phyloP scores from a whole-genome alignment of 2,888 invertebrate genomes.

The Netelia virgata region DNA sequence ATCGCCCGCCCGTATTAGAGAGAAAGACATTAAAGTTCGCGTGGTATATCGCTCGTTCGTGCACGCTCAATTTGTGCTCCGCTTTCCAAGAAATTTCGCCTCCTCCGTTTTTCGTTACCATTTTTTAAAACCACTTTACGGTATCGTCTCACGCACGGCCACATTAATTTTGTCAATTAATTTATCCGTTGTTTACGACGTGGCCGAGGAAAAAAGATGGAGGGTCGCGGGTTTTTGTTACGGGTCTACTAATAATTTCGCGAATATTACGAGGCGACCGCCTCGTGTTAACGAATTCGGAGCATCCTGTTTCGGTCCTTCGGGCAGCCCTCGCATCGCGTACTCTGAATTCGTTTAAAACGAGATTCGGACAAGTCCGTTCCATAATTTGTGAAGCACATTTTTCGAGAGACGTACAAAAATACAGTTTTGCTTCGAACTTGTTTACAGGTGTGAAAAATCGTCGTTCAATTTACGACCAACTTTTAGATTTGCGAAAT shows the following conservation, averaged over 20 bases:
- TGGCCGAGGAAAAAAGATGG: neutral
- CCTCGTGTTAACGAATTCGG: constrained; percentile 38
- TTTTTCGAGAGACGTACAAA: neutral
- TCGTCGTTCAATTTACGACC: neutral
- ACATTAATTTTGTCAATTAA: constrained; percentile 61
- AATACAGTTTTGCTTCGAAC: neutral
- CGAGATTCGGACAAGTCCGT: neutral
- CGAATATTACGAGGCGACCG: constrained; percentile 36
- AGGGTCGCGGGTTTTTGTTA: neutral
- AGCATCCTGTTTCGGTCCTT: neutral
- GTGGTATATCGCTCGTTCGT: neutral
- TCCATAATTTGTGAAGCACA: constrained; percentile 19
- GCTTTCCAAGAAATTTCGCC: constrained; percentile 43
- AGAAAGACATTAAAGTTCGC: constrained; percentile 47
- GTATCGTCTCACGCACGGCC: constrained; percentile 57
- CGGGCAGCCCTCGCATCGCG: constrained; percentile 8
- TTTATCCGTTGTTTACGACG: constrained; percentile 44
- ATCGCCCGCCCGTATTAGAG: constrained; percentile 49
- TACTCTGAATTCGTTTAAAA: constrained; percentile 34
- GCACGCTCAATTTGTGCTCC: constrained; percentile 26
- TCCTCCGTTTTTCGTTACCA: constrained; percentile 29
- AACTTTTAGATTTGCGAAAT: neutral
- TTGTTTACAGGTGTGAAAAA: neutral
- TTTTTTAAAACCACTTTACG: constrained; percentile 37
- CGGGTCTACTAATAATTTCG: constrained; percentile 40